These are phyloP conservation scores for Periparus ater DNA, from an alignment of 2,797 vertebrate species.

Conservation along the genomic window DNA sequence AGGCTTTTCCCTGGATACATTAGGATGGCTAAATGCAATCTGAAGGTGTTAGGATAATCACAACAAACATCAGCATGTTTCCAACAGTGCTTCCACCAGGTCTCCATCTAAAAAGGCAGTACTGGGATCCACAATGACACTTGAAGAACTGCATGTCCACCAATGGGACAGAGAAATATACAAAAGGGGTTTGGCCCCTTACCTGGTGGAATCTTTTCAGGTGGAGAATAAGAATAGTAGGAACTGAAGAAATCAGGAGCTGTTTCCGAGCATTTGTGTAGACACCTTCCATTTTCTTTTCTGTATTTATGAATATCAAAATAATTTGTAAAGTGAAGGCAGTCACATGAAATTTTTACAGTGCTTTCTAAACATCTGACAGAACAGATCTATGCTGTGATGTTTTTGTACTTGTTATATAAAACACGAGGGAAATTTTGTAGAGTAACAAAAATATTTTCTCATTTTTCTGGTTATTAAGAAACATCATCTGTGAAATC, in stretches of 20 bases:
- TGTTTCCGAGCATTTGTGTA: conserved; percentile 97
- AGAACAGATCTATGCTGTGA: not conserved
- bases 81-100: not conserved
- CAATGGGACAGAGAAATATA: not conserved
- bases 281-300: conserved; percentile 86
- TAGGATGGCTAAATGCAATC: not conserved
- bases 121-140: not conserved
- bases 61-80: not conserved
- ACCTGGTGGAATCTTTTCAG: conserved; percentile 99
- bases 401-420: not conserved
- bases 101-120: not conserved
- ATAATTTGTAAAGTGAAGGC: not conserved
- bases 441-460: not conserved
- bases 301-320: conserved; percentile 71
- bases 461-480: not conserved
- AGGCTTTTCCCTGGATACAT: not conserved
- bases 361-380: not conserved
- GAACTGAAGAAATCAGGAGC: conserved; percentile 91
- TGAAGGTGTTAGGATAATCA: not conserved
- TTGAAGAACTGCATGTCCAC: not conserved
- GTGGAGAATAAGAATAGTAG: conserved; percentile 92
- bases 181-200: not conserved
- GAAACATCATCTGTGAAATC: not conserved
- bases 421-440: not conserved
- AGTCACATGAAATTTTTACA: not conserved